A percentile compares a stretch with the other conserved stretches of the same genome.
phyloP scores from a whole-genome alignment of 2,888 invertebrate species.

The Kryphioiulus occultus region DNA sequence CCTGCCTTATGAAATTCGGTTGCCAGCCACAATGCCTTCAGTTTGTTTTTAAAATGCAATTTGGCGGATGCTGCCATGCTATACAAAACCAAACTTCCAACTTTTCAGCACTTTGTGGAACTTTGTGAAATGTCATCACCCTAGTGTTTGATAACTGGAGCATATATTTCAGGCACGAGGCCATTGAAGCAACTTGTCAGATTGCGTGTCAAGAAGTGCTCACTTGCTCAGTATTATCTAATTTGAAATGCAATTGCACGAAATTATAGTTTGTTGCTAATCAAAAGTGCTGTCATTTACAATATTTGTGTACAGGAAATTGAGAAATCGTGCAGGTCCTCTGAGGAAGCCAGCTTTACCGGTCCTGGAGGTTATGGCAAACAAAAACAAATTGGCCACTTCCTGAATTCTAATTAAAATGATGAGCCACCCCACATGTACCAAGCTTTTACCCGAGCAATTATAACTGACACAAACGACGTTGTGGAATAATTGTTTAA shows the following conservation, averaged over 20 bases:
- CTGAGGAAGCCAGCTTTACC: neutral
- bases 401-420: neutral
- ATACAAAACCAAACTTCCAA: too few relatives aligned
- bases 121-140: too few relatives aligned
- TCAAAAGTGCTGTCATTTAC: neutral
- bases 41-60: too few relatives aligned
- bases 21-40: too few relatives aligned
- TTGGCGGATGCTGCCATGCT: too few relatives aligned
- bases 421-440: neutral
- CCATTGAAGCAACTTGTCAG: too few relatives aligned
- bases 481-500: neutral
- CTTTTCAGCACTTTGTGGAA: too few relatives aligned
- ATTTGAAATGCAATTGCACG: neutral
- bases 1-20: too few relatives aligned
- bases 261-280: neutral
- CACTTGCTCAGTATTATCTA: neutral
- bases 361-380: neutral
- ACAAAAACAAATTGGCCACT: neutral
- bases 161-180: too few relatives aligned
- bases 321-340: neutral
- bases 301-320: neutral
- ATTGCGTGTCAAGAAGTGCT: too few relatives aligned
- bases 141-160: too few relatives aligned
- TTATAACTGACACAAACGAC: neutral
- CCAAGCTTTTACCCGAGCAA: neutral